Base-by-base conservation (phyloP, 2,113 vertebrate species). In the Anseranas semipalmata region DNA sequence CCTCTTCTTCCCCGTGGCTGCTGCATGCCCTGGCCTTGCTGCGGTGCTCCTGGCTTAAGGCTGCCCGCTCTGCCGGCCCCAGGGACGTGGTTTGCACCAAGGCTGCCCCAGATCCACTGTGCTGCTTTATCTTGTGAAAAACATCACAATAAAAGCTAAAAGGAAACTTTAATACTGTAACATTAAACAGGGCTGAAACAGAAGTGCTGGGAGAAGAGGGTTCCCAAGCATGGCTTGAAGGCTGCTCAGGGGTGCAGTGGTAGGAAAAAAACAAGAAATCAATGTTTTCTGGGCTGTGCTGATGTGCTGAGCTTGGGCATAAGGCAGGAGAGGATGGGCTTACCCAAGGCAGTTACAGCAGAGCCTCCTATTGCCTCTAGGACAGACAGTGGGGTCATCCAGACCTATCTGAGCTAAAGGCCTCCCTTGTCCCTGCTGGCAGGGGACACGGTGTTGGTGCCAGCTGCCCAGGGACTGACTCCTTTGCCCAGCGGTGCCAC, bases 141-240 rank as follows among this genome's bases (percentile, higher is more conserved):
- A 75, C 79, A 67, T 56, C 30, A 20, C 35, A 88, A 77, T 79
- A 90, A 85, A 90, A 87, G 41, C 65, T 67, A 80, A 94, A 95
- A 96, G 84, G 79, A 71, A 91, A 59, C 55, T 95, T 93, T 81
- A 93, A 78, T 68, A 76, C 80, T 76, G 80, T 76, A 95, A 89
- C 65, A 27, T 70, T 88, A 48, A 60, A 89, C 74, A 85, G n/a
- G 76, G 20, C 32, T 91, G 75, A 76, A 67, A 72, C 52, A 50
- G 59, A 50, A 62, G 28, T 1, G 62, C 28, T 56, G 50, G 50
- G 50, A 52, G 24, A 25, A 52, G 25, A 52, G 50, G 66, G 32
- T 18, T 90, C 65, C 59, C 28, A 12, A 53, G 67, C 65, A 60
- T 0, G 0, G 73, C 41, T 35, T 65, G 48, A 28, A 1, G 1